phyloP scores from a whole-genome alignment of 2,888 invertebrate genomes.

The Stenodema calcarata region DNA sequence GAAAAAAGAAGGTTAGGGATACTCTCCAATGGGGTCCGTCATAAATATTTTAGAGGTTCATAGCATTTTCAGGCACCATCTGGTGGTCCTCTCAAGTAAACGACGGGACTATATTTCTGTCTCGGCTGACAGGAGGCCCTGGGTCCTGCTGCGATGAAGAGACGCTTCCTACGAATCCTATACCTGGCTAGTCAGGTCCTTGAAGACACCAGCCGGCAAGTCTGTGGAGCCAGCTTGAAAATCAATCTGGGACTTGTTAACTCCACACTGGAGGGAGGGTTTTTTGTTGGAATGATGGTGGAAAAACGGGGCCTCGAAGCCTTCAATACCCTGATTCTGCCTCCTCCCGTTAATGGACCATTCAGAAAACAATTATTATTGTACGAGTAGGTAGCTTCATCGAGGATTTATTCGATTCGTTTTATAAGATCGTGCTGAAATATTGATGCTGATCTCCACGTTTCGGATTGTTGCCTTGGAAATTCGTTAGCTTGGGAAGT shows the following conservation, averaged over 20 bases:
- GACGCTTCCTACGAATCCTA: not conserved
- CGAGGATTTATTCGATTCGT: not conserved
- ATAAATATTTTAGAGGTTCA: slow-evolving; percentile 11
- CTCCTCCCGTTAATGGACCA: not conserved
- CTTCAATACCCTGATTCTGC: not conserved
- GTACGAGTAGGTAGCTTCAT: not conserved
- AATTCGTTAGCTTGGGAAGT: not conserved
- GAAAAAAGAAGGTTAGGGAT: not conserved
- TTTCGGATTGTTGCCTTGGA: no score
- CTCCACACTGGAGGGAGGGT: not conserved
- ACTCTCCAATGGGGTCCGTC: not conserved
- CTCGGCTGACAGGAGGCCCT: slow-evolving; percentile 20
- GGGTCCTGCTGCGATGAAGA: not conserved
- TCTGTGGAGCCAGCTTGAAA: not conserved
- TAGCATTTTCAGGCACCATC: not conserved
- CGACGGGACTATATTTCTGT: slow-evolving; percentile 20
- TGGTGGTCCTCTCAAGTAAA: not conserved
- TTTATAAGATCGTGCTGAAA: no score
- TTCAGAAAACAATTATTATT: not conserved
- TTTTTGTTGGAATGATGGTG: not conserved
- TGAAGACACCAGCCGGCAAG: not conserved
- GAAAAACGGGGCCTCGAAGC: not conserved
- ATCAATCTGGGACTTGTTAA: slow-evolving; percentile 36
- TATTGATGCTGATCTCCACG: no score
- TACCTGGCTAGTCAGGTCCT: slow-evolving; percentile 5